Evolutionary conservation across 2,113 vertebrate species (phyloP).

Genomic region (Plestiodon gilberti): DNA sequence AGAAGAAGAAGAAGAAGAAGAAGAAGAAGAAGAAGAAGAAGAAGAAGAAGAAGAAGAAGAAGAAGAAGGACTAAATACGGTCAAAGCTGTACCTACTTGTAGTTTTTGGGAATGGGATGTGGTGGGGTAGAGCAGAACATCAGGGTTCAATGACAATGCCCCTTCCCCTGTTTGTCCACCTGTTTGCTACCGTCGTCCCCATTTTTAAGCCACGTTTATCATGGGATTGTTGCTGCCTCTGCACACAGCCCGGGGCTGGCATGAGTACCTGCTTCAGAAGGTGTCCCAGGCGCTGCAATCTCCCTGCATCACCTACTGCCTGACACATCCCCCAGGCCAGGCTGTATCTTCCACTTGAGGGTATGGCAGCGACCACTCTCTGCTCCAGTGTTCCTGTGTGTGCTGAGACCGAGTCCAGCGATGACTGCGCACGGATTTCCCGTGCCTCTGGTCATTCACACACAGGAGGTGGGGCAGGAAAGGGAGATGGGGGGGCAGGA

Average conservation of each 20-base stretch:
- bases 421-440: conserved; percentile 31
- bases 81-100: neutral
- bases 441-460: conserved; percentile 52
- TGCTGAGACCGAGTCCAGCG: neutral
- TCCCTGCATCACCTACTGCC: neutral
- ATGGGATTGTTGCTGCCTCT: neutral
- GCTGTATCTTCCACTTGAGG: neutral
- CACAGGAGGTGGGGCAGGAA: conserved; percentile 71
- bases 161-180: neutral
- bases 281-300: neutral
- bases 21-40: too few relatives aligned
- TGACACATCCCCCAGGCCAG: neutral
- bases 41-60: neutral
- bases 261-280: neutral
- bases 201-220: neutral
- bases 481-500: conserved; percentile 62
- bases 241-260: neutral
- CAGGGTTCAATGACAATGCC: too few relatives aligned
- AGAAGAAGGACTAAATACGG: neutral
- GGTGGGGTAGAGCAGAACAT: neutral
- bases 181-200: neutral
- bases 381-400: neutral
- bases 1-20: neutral
- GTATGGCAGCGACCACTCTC: neutral
- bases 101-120: neutral